phyloP scores from a whole-genome alignment of 2,888 invertebrate genomes.

The Margaritifera margaritifera region DNA sequence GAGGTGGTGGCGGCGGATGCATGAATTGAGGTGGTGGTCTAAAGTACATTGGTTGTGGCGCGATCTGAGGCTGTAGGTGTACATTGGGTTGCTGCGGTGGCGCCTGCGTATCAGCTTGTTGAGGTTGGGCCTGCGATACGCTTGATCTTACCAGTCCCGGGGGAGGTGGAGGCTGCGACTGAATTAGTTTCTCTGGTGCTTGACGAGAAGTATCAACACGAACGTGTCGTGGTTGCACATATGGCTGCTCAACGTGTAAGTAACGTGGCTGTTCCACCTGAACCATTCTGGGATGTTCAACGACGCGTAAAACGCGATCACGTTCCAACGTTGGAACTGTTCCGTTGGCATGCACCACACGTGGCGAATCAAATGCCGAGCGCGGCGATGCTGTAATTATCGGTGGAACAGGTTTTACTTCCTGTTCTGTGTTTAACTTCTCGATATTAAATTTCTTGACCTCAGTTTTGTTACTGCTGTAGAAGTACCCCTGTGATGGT shows the following conservation, averaged over 20 bases:
- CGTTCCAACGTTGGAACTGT: too few species aligned
- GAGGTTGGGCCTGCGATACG: slow-evolving; percentile 11
- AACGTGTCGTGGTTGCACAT: slow-evolving; percentile 8
- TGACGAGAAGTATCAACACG: slow-evolving; percentile 6
- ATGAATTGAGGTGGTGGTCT: slow-evolving; percentile 11
- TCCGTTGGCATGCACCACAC: too few species aligned
- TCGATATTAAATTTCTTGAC: slow-evolving; percentile 63
- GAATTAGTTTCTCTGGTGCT: slow-evolving; percentile 4
- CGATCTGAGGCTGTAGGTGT: slow-evolving; percentile 14
- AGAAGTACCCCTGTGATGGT: slow-evolving; percentile 66
- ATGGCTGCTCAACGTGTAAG: slow-evolving; percentile 4
- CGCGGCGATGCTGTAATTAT: too few species aligned
- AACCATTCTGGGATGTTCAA: slow-evolving; percentile 1
- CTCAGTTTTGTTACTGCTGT: slow-evolving; percentile 55
- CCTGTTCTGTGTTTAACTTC: slow-evolving; percentile 27
- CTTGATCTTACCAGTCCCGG: slow-evolving; percentile 13
- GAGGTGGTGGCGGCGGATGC: slow-evolving; percentile 27
- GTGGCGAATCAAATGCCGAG: too few species aligned
- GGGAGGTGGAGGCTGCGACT: slow-evolving; percentile 11
- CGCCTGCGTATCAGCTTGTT: slow-evolving; percentile 10
- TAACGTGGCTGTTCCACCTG: slow-evolving; percentile 1
- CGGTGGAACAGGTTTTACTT: background rate
- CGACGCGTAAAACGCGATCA: too few species aligned
- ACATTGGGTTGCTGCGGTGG: slow-evolving; percentile 12
- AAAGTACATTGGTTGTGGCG: slow-evolving; percentile 4